Evolutionary conservation across 2,797 vertebrate genomes (phyloP).

Genomic region (Chrysocyon brachyurus): DNA sequence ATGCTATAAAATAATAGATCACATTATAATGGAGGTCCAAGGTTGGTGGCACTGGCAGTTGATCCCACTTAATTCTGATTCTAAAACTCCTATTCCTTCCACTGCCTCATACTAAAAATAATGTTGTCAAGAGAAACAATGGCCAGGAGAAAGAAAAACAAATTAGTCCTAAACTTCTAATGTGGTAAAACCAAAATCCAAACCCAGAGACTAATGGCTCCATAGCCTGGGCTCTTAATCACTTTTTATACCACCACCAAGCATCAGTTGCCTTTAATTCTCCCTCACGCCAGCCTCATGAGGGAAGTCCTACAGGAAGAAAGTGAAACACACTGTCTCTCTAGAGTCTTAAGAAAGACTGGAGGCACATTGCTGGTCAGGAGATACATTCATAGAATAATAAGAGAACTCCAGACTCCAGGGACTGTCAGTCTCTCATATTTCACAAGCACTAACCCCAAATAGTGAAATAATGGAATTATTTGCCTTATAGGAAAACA

Average conservation of each 20-base stretch:
- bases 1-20: slow-evolving; percentile 45
- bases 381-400: neutral
- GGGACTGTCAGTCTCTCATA: slow-evolving; percentile 63
- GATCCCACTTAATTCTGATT: neutral
- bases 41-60: neutral
- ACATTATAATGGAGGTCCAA: neutral
- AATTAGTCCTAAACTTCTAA: neutral
- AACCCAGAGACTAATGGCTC: neutral
- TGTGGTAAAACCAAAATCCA: neutral
- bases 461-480: slow-evolving; percentile 69
- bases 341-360: neutral
- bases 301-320: neutral
- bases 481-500: slow-evolving; percentile 69
- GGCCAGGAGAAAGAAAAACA: neutral
- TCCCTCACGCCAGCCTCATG: neutral
- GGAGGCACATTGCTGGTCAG: neutral
- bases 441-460: slow-evolving; percentile 37
- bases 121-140: neutral
- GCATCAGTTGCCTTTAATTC: neutral
- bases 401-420: slow-evolving; percentile 33
- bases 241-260: neutral
- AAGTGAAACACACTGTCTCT: neutral
- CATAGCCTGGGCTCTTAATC: neutral
- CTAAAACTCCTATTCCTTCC: neutral
- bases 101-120: neutral